Evolutionary conservation across 2,888 invertebrate genomes (phyloP), one percentile per base, ranked within the genome.

Genomic region (Cephus sareptanus): DNA sequence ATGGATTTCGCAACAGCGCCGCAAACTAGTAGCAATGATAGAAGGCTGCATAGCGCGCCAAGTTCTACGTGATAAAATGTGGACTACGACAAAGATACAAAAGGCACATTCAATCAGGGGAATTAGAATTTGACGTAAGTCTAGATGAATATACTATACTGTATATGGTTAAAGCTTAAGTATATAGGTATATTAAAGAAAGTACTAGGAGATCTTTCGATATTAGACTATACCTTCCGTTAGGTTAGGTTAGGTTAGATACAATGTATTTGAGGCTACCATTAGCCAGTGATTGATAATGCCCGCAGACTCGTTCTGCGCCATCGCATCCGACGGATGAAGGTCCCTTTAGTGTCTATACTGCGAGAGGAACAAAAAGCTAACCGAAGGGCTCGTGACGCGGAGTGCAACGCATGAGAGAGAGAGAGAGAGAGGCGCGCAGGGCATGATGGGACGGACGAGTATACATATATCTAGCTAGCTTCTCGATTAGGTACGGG

Each of bases 231-330:
- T 56, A 56, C 40, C 40, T 23, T 23, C 6, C 6, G 40, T 40
- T 15, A 56, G 40, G 23, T 56, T 23, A 56, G 40, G 40, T 56
- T 56, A 23, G 40, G 40, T 56, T 78, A 79, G 85, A 86, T 85
- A 86, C 84, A 85, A 87, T 87, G 84, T 85, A 86, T 85, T 85
- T 85, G 86, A 87, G 83, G 84, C 86, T 87, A 87, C 86, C 87
- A 88, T 88, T 89, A 89, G 86, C 80, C 75, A 76, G 87, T 88
- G 88, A 89, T 88, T 88, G 88, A 89, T 89, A 89, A 89, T 89
- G 85, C 85, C 86, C 85, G 85, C 84, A 85, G 86, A 86, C 85
- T 80, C 86, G 89, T 89, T 89, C 87, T 82, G 84, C 87, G 83
- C 87, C 85, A 85, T 86, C 86, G 85, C 85, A 83, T 83, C 80